Conservation (phyloP, 2,113 vertebrate genomes). For the Pavo muticus region DNA sequence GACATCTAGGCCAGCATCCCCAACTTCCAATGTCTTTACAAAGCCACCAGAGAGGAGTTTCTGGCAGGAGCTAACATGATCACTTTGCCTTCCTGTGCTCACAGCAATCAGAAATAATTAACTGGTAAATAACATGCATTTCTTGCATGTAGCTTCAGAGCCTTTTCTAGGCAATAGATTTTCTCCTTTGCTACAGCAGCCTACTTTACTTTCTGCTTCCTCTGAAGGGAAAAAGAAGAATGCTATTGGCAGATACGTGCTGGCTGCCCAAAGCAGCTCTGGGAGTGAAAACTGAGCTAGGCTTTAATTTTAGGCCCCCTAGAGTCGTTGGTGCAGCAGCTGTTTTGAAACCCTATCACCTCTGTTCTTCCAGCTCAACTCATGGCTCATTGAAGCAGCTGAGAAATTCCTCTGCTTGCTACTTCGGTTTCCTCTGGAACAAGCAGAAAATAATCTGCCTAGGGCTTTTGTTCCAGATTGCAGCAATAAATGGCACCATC, state of each 20-base stretch:
- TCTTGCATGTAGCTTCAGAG: background rate
- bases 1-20: background rate
- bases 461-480: background rate
- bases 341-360: conserved; percentile 66
- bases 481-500: background rate
- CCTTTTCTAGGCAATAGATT: background rate
- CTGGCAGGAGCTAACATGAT: background rate
- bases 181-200: background rate
- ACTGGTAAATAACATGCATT: background rate
- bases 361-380: background rate
- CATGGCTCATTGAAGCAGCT: conserved; percentile 42
- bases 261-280: background rate
- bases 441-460: background rate
- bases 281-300: conserved; percentile 34
- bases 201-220: background rate
- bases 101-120: background rate
- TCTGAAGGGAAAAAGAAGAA: background rate
- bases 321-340: conserved; percentile 4
- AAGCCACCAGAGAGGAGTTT: background rate
- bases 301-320: conserved; percentile 52
- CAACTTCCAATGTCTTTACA: background rate
- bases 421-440: background rate
- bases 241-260: conserved; percentile 12
- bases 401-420: conserved; percentile 3
- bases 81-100: background rate